These are phyloP conservation scores for Hymenopus coronatus DNA, from an alignment of 2,888 invertebrate genomes.

Conservation along the genomic window DNA sequence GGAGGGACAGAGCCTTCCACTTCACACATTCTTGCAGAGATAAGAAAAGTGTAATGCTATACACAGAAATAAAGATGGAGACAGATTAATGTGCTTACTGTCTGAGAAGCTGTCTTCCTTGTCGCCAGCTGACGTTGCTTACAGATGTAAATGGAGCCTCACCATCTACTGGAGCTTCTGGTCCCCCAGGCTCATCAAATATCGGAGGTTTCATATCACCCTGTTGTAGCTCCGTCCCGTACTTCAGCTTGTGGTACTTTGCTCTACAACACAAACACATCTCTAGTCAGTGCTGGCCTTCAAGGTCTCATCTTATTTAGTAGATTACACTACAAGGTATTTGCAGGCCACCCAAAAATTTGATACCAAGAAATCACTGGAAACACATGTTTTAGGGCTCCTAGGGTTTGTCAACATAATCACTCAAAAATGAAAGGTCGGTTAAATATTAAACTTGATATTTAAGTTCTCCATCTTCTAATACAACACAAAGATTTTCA, in stretches of 20 bases:
- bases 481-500: too few species aligned
- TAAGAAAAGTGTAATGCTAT: too few species aligned
- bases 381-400: too few species aligned
- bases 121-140: conserved; percentile 90
- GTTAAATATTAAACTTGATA: too few species aligned
- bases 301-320: conserved; percentile 4
- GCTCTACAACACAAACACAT: conserved; percentile 53
- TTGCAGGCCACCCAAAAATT: too few species aligned
- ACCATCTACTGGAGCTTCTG: conserved; percentile 56
- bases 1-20: too few species aligned
- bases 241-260: conserved; percentile 95
- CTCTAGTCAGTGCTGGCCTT: background rate
- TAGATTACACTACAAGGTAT: conserved; percentile 7
- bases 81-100: conserved; percentile 63
- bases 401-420: too few species aligned
- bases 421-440: too few species aligned
- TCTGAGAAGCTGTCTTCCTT: conserved; percentile 92
- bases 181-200: conserved; percentile 59
- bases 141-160: conserved; percentile 74
- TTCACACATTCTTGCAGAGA: too few species aligned
- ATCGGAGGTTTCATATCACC: conserved; percentile 78
- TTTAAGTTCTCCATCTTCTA: too few species aligned
- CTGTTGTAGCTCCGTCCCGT: conserved; percentile 89
- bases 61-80: too few species aligned
- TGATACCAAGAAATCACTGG: too few species aligned